These are phyloP conservation scores for Spilosoma lubricipeda DNA, from an alignment of 2,888 invertebrate genomes.

Conservation along the genomic window DNA sequence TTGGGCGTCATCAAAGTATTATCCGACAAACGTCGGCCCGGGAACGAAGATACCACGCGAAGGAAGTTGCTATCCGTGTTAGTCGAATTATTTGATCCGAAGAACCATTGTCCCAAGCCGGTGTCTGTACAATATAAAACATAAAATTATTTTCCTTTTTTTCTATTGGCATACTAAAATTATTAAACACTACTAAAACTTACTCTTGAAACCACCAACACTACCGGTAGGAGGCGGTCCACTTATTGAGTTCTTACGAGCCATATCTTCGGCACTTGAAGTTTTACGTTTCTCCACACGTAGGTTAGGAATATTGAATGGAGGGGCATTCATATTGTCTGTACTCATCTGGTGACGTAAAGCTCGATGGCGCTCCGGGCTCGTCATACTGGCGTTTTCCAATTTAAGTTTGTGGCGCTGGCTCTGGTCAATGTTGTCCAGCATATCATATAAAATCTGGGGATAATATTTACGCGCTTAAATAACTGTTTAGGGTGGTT, in stretches of 20 bases:
- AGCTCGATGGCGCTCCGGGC: conserved; percentile 91
- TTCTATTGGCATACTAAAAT: not conserved
- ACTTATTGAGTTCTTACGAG: conserved; percentile 94
- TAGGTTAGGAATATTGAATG: conserved; percentile 95
- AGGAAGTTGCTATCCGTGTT: conserved; percentile 93
- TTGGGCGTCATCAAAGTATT: conserved; percentile 97
- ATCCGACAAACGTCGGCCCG: conserved; percentile 95
- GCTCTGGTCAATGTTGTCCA: conserved; percentile 94
- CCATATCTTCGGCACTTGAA: conserved; percentile 96
- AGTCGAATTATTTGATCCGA: conserved; percentile 93
- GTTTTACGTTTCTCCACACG: conserved; percentile 95
- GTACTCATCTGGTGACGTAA: conserved; percentile 94
- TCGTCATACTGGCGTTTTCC: conserved; percentile 91
- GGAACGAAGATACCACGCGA: conserved; percentile 93
- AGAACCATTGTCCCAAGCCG: conserved; percentile 93
- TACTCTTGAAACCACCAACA: conserved; percentile 66
- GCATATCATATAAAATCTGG: conserved; percentile 95
- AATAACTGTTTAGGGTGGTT: not conserved
- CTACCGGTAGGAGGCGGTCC: conserved; percentile 60
- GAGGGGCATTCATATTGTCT: conserved; percentile 94
- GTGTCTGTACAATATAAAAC: conserved; percentile 53
- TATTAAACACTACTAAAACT: conserved; percentile 25
- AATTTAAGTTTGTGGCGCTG: conserved; percentile 96
- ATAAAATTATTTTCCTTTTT: not conserved
- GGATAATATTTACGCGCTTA: not conserved